A percentile compares a stretch with the other conserved stretches of the same genome.
phyloP scores from a whole-genome alignment of 2,888 invertebrate species.

The Apoda limacodes region DNA sequence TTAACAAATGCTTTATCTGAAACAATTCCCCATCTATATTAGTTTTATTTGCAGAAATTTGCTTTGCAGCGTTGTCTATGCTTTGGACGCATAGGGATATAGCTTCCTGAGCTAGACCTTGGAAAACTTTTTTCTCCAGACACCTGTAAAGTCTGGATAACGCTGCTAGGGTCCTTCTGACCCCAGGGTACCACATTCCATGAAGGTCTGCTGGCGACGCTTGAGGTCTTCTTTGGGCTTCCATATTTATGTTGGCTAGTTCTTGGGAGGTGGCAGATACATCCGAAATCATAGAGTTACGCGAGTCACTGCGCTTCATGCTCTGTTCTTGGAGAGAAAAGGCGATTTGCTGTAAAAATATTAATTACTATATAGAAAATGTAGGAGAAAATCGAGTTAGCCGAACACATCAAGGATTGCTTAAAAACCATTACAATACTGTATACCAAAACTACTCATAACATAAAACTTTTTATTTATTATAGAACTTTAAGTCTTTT shows the following conservation, averaged over 20 bases:
- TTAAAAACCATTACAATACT: too few species aligned
- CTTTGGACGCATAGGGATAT: conserved; percentile 92
- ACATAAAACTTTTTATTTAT: too few species aligned
- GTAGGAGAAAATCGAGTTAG: background rate
- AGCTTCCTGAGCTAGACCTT: conserved; percentile 96
- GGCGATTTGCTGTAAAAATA: conserved; percentile 78
- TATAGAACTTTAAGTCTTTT: too few species aligned
- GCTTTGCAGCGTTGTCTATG: conserved; percentile 82
- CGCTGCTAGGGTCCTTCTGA: conserved; percentile 93
- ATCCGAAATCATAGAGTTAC: conserved; percentile 76
- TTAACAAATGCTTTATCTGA: conserved; percentile 96
- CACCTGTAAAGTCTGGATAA: conserved; percentile 88
- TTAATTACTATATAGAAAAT: background rate
- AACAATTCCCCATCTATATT: conserved; percentile 96
- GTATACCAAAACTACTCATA: too few species aligned
- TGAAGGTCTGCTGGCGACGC: conserved; percentile 95
- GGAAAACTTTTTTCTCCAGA: conserved; percentile 94
- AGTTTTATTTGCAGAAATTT: conserved; percentile 82
- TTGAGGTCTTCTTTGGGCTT: conserved; percentile 40
- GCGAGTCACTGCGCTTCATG: conserved; percentile 73
- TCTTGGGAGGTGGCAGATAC: conserved; percentile 78
- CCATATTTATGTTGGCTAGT: conserved; percentile 73
- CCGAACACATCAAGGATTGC: too few species aligned
- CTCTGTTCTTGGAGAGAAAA: conserved; percentile 71
- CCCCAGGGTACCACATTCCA: conserved; percentile 99